Conservation (phyloP, 2,113 vertebrate genomes). For the Petroica traversi region DNA sequence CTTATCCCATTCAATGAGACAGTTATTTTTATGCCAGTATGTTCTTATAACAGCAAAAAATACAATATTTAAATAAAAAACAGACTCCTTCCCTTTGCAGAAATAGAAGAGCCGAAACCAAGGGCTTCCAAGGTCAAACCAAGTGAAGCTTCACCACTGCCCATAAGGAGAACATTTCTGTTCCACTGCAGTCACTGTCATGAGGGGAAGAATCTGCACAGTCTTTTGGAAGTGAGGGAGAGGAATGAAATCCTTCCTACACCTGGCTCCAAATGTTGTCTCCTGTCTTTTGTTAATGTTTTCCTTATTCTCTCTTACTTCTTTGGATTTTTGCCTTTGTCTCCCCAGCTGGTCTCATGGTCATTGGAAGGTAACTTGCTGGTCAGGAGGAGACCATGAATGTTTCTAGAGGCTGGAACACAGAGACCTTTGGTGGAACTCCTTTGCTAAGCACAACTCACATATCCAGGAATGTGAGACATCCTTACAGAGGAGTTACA, state of each 20-base stretch:
- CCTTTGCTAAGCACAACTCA: not conserved
- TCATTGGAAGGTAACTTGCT: not conserved
- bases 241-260: not conserved
- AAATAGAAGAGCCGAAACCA: not conserved
- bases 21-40: not conserved
- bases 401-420: not conserved
- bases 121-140: not conserved
- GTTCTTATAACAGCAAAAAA: not conserved
- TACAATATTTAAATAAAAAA: not conserved
- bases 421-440: not conserved
- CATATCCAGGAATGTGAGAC: not conserved
- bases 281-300: not conserved
- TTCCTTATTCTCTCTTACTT: not conserved
- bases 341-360: not conserved
- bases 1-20: not conserved
- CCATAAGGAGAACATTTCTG: not conserved
- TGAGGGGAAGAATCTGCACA: accelerated
- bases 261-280: not conserved
- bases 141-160: not conserved
- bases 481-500: not conserved
- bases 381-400: not conserved
- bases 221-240: not conserved
- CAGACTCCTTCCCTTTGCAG: not conserved
- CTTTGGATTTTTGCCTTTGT: not conserved
- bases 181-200: not conserved